Evolutionary conservation across 2,113 vertebrate genomes (phyloP), one percentile per base, ranked within the genome.

Genomic region (Caranx melampygus): DNA sequence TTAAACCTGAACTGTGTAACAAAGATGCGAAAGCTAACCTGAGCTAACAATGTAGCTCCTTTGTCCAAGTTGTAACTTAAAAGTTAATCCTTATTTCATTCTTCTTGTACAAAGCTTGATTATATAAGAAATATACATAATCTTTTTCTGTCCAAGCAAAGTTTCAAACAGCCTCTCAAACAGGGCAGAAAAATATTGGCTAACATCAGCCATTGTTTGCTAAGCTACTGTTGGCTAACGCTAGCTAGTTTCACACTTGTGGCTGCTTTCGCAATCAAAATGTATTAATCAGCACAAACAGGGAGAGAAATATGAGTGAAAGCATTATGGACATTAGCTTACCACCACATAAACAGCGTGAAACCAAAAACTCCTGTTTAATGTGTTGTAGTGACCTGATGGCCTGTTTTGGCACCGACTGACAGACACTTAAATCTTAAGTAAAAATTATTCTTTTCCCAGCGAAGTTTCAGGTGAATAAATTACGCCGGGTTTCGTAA

Each of bases 311-410:
- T 21, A 20, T 54, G 5, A 54, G 18, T 10, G n/a, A 35, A 33
- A 31, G 8, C 37, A 9, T 44, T 44, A 21, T 15, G 6, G 26
- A 21, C 26, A 4, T 51, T 16, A 37, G 16, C 1, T 10, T 18
- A 31, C 18, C 26, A 34, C 6, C 33, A 34, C 21, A 54, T 54
- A 5, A 37, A 47, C 6, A 33, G 33, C 8, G 45, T 16, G 40
- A 52, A 33, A 67, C 26, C 14, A 4, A 54, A 52, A 63, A 60
- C 64, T 62, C 66, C 44, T 61, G 35, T 63, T 35, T 72, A 49
- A 47, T 49, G 66, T n/a, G 33, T 18, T 21, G 13, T 15, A 14
- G 1, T 47, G 45, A 31, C 40, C 16, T 42, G 20, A 57, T 26
- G n/a, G 40, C 64, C 33, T 6, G 21, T 8, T n/a, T 59, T 68